Base-by-base conservation (phyloP, 2,888 invertebrate species). In the Acleris literana region DNA sequence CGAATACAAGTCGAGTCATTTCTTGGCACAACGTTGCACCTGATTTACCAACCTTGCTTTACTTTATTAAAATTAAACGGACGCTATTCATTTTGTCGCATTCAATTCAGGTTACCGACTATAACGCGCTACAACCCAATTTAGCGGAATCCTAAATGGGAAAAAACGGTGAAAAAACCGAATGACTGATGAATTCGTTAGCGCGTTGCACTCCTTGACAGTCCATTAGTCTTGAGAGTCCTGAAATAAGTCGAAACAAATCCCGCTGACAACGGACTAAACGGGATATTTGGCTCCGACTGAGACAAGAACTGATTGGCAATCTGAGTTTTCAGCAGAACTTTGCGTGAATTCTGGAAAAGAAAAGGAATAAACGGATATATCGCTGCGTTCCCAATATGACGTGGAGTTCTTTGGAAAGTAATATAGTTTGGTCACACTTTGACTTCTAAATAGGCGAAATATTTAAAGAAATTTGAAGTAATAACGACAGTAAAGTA, bases 211-310 rank as follows among this genome's bases (percentile, higher is more conserved):
- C 73, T 69, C 69, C 76, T 74, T 75, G 72, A 76, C 77, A 76
- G 78, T 78, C 82, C 84, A 86, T 86, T 83, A 83, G 79, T 84
- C 83, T 82, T 76, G 71, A 13, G 39, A 39, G 71, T 76, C 79
- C 76, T 77, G 76, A 76, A 78, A 76, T 75, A 78, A 64, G 81
- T 77, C 81, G 77, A 60, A 67, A 58, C 63, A 63, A 56, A 55
- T 63, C 63, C 33, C 39, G 51, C 63, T 56, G 58, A 58, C 58
- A 58, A 18, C 44, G 55, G 33, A 33, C 33, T 48, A 20, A 48
- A 33, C 48, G 54, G 22, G n/a, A 22, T 49, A n/a, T n/a, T 48
- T 63, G 57, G 25, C 57, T 9, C 46, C 51, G 29, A 2, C 29
- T 17, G 53, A 18, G 17, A n/a, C 7, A 46, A n/a, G n/a, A n/a